Conservation (phyloP, 2,888 invertebrate species). For the Andrena flavipes region DNA sequence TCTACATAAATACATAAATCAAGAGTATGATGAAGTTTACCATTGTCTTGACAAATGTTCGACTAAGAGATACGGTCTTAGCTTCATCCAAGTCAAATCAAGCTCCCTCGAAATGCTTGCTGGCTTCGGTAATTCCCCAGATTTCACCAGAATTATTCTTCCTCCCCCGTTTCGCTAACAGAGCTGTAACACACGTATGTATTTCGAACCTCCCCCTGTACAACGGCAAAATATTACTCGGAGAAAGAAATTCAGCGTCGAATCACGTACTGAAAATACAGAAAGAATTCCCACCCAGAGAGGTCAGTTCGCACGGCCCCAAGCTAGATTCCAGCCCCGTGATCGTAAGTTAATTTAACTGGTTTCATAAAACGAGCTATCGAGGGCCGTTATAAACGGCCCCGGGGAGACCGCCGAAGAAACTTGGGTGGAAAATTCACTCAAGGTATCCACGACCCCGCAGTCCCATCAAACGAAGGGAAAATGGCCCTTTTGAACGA, state of each 20-base stretch:
- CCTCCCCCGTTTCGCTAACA: background rate
- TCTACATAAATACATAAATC: background rate
- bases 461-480: slow-evolving; percentile 45
- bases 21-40: background rate
- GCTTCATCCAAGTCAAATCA: slow-evolving; percentile 19
- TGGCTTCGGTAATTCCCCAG: background rate
- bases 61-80: background rate
- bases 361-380: slow-evolving; percentile 37
- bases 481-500: slow-evolving; percentile 54
- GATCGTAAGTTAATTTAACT: slow-evolving; percentile 39
- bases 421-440: slow-evolving; percentile 50
- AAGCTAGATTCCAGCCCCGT: background rate
- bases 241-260: background rate
- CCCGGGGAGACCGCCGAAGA: slow-evolving; percentile 3
- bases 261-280: background rate
- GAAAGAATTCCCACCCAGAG: background rate
- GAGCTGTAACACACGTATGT: background rate
- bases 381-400: slow-evolving; percentile 21
- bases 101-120: background rate
- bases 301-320: background rate
- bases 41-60: slow-evolving; percentile 14
- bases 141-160: background rate
- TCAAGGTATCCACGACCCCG: slow-evolving; percentile 31
- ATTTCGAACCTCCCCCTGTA: too few species aligned
- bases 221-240: background rate